A percentile compares a stretch with the other conserved stretches of the same genome.
Evolutionary conservation across 2,888 invertebrate genomes (phyloP).

Genomic region (Rotaria sp.): DNA sequence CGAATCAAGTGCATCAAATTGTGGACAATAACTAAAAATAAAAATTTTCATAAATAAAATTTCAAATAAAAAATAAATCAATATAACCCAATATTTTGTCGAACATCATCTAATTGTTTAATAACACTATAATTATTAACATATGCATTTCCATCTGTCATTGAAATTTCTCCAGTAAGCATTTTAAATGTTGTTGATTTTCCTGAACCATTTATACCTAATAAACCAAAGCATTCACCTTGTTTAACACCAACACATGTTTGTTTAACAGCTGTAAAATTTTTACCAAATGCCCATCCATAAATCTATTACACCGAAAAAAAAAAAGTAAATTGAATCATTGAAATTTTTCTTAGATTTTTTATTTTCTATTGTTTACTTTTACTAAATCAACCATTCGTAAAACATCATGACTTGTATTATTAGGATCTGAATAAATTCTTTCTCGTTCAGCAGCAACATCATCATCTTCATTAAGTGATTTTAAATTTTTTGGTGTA

Average conservation of each 20-base stretch:
- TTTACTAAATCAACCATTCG: slow-evolving; percentile 54
- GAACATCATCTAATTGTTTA: slow-evolving; percentile 51
- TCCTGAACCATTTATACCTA: slow-evolving; percentile 75
- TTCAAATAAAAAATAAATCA: neutral
- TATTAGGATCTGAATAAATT: slow-evolving; percentile 45
- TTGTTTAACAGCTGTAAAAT: slow-evolving; percentile 47
- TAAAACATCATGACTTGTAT: slow-evolving; percentile 56
- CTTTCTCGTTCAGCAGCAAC: slow-evolving; percentile 58
- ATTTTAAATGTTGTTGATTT: slow-evolving; percentile 78
- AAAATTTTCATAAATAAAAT: neutral
- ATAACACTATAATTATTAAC: slow-evolving; percentile 52
- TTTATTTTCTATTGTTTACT: slow-evolving; percentile 42
- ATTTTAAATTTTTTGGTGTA: neutral
- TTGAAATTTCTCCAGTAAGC: slow-evolving; percentile 59
- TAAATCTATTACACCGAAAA: slow-evolving; percentile 44
- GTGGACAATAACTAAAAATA: slow-evolving; percentile 68
- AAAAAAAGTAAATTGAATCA: slow-evolving; percentile 48
- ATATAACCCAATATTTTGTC: slow-evolving; percentile 59
- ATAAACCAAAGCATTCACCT: slow-evolving; percentile 70
- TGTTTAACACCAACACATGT: slow-evolving; percentile 50
- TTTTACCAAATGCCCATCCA: slow-evolving; percentile 39
- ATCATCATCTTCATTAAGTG: slow-evolving; percentile 59
- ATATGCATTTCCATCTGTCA: slow-evolving; percentile 58
- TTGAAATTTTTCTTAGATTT: neutral
- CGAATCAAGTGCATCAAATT: slow-evolving; percentile 75